Evolutionary conservation across 2,797 vertebrate genomes (phyloP).

Genomic region (Sebastes aleutianus): DNA sequence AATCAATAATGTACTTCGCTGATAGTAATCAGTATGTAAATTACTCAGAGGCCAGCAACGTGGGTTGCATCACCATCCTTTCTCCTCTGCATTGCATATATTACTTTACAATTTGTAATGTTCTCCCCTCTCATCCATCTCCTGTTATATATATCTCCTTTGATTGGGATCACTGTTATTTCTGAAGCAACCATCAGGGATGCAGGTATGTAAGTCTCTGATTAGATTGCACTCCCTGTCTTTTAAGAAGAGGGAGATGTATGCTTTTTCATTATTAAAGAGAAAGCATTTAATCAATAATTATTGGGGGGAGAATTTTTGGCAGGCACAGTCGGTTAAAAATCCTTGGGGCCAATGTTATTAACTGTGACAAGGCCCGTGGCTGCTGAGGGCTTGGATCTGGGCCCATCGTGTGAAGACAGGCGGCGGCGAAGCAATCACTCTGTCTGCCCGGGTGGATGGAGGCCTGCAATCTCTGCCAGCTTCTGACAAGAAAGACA

Average conservation of each 20-base stretch:
- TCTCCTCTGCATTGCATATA: constrained; percentile 16
- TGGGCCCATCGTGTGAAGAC: constrained; percentile 34
- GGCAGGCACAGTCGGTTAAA: constrained; percentile 55
- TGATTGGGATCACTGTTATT: constrained; percentile 61
- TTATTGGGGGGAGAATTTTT: constrained; percentile 67
- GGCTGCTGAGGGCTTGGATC: constrained; percentile 51
- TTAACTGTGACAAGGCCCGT: constrained; percentile 63
- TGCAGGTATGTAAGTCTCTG: constrained; percentile 65
- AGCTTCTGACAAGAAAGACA: constrained; percentile 46
- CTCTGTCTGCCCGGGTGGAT: constrained; percentile 42
- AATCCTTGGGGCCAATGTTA: constrained; percentile 63
- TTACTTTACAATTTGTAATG: constrained; percentile 28
- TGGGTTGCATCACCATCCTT: not conserved
- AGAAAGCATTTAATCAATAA: constrained; percentile 83
- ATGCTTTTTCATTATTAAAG: constrained; percentile 78
- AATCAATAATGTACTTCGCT: constrained; percentile 82
- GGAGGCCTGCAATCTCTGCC: constrained; percentile 47
- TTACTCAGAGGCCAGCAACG: constrained; percentile 43
- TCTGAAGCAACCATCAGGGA: constrained; percentile 61
- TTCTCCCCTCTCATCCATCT: constrained; percentile 21
- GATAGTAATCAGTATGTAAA: constrained; percentile 67
- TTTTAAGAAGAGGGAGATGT: constrained; percentile 71
- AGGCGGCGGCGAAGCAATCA: constrained; percentile 47
- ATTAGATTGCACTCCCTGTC: constrained; percentile 78
- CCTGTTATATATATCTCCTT: constrained; percentile 40